These are phyloP conservation scores for Oncorhynchus mykiss DNA, from an alignment of 2,113 vertebrate species.

Conservation along the genomic window DNA sequence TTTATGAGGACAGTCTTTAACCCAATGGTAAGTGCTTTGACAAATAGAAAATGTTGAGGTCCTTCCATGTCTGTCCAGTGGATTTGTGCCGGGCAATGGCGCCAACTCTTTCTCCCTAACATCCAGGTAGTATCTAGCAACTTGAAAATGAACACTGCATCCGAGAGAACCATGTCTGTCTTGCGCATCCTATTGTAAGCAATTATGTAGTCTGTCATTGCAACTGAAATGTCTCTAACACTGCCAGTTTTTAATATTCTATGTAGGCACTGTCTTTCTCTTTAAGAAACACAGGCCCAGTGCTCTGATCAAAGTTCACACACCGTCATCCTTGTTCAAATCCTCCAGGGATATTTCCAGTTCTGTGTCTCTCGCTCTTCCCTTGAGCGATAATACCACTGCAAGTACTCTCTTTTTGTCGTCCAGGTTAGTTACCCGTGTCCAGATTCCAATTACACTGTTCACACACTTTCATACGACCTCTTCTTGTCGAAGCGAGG, in stretches of 20 bases:
- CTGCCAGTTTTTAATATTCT: not conserved
- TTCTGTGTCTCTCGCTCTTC: not conserved
- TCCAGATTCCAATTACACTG: conserved; percentile 1
- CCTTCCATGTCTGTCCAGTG: conserved; percentile 13
- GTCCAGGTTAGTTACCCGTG: conserved; percentile 22
- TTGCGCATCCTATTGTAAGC: conserved; percentile 11
- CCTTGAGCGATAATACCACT: conserved; percentile 10
- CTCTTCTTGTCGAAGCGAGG: no score
- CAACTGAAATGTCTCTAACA: not conserved
- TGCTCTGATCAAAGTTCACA: not conserved
- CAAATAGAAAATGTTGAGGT: conserved; percentile 16
- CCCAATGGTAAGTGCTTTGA: conserved; percentile 27
- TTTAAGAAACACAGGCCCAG: conserved; percentile 8
- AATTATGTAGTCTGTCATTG: not conserved
- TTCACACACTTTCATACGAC: no score
- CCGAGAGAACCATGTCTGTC: conserved; percentile 2
- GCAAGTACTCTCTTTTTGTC: conserved; percentile 28
- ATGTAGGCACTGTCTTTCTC: conserved; percentile 4
- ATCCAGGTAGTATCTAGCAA: no score
- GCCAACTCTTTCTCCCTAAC: conserved; percentile 8
- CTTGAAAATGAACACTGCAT: not conserved
- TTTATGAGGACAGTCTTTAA: conserved; percentile 23
- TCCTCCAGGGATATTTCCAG: conserved; percentile 6
- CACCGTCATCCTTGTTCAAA: conserved; percentile 14
- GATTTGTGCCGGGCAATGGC: not conserved